Conservation (phyloP, 2,113 vertebrate species). For the Numida meleagris region DNA sequence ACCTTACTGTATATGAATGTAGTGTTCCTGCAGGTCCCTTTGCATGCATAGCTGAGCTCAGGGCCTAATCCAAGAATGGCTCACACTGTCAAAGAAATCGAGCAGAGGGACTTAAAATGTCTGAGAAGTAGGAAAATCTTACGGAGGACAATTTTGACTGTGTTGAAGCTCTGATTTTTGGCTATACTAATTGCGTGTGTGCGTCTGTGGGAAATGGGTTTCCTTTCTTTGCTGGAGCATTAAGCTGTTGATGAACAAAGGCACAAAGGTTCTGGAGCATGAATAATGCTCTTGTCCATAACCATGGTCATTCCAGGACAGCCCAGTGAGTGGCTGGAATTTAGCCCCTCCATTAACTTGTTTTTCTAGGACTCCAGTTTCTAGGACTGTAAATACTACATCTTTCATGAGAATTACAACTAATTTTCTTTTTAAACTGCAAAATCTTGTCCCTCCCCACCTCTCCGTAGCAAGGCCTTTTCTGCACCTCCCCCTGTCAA, state of each 20-base stretch:
- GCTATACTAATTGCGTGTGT: accelerated
- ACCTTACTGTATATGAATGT: background rate
- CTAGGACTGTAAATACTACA: background rate
- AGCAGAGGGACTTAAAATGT: background rate
- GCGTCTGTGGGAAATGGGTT: background rate
- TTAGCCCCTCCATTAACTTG: background rate
- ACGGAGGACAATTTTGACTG: background rate
- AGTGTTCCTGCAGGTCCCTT: background rate
- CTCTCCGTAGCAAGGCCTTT: background rate
- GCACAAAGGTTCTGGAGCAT: constrained; percentile 26
- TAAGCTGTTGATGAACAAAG: background rate
- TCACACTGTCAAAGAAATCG: background rate
- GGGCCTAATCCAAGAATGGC: background rate
- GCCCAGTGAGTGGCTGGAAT: background rate
- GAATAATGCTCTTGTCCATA: constrained; percentile 41
- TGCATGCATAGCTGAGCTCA: background rate
- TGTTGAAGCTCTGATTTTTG: background rate
- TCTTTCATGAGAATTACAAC: background rate
- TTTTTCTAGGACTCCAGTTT: background rate
- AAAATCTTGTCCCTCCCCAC: background rate
- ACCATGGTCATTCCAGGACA: constrained; percentile 27
- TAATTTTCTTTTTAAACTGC: background rate
- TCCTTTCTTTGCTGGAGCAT: background rate
- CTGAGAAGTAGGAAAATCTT: background rate
- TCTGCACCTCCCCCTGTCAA: constrained; percentile 3